Conservation (phyloP, 2,113 vertebrate species). For the Aspidoscelis tigris region DNA sequence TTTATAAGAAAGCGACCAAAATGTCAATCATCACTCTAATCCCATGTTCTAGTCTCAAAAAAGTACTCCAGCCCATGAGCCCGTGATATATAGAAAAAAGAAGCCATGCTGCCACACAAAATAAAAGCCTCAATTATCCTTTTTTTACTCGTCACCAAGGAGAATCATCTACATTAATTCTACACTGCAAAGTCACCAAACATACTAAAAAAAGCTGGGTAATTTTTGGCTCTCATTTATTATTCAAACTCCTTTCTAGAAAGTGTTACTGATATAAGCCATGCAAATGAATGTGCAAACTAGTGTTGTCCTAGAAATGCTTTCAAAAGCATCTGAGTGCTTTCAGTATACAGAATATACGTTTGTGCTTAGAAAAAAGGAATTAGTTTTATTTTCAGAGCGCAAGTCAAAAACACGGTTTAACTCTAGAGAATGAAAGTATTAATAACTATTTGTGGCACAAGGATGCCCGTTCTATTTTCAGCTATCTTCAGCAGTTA, state of each 20-base stretch:
- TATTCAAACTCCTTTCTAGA: conserved; percentile 41
- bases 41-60: neutral
- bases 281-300: conserved; percentile 38
- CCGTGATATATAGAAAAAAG: neutral
- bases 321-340: conserved; percentile 47
- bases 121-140: conserved; percentile 5
- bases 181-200: neutral
- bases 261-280: conserved; percentile 44
- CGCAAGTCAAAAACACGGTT: neutral
- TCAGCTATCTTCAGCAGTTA: conserved; percentile 21
- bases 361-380: neutral
- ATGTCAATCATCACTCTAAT: neutral
- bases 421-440: conserved; percentile 1
- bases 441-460: conserved; percentile 16
- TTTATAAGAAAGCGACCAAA: neutral
- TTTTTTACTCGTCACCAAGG: neutral
- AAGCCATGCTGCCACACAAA: neutral
- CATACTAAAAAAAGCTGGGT: neutral
- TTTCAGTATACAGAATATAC: conserved; percentile 36
- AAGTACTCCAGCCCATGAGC: no score
- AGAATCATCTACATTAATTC: neutral
- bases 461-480: neutral
- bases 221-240: conserved; percentile 50
- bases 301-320: conserved; percentile 23
- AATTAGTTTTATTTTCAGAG: neutral